Percentiles rank a stretch among this genome's conserved stretches.
Conservation (phyloP, 2,113 vertebrate species). For the Bubo bubo region DNA sequence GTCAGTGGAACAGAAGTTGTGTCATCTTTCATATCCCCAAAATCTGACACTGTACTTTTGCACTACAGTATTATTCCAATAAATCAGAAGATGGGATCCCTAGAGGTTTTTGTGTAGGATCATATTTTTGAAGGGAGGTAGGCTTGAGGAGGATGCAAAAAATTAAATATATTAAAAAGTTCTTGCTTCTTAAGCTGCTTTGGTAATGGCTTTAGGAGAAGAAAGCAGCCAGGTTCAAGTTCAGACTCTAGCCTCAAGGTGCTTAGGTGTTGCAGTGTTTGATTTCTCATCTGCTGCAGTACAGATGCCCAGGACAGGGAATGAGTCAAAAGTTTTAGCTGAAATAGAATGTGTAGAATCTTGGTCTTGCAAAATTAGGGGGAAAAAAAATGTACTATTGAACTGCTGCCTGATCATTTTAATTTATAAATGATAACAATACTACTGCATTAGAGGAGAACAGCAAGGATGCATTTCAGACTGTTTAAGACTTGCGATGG, state of each 20-base stretch:
- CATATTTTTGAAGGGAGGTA: constrained; percentile 18
- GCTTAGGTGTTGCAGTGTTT: neutral
- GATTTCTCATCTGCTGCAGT: neutral
- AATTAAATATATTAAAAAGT: neutral
- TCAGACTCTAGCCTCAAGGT: neutral
- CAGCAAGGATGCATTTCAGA: neutral
- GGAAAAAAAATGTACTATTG: neutral
- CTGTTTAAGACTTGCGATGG: neutral
- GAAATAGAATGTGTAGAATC: neutral
- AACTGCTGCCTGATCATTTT: neutral
- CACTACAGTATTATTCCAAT: constrained; percentile 22
- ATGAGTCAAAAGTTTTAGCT: neutral
- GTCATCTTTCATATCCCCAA: constrained; percentile 58
- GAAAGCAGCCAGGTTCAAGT: neutral
- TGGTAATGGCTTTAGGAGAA: neutral
- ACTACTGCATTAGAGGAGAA: neutral
- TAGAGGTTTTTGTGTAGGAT: constrained; percentile 26
- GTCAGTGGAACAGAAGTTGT: neutral
- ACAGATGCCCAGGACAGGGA: neutral
- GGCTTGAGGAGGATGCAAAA: neutral
- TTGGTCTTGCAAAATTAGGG: neutral
- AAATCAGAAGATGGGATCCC: constrained; percentile 55
- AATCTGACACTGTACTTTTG: constrained; percentile 33
- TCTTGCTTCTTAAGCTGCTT: neutral
- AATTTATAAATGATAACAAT: neutral